Conservation (phyloP, 2,888 invertebrate species). For the Hydriomena furcata region DNA sequence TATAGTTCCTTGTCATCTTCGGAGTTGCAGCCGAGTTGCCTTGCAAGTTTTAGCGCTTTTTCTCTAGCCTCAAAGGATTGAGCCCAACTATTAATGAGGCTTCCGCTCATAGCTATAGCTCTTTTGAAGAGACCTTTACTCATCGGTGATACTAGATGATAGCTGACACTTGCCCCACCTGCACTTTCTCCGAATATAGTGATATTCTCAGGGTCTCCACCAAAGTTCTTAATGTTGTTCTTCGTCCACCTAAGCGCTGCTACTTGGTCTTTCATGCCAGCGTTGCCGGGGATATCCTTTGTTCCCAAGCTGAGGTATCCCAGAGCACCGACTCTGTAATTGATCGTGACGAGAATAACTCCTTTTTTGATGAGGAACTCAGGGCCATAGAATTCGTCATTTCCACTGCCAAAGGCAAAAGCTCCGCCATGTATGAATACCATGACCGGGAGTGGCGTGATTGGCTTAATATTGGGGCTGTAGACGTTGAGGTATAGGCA, state of each 20-base stretch:
- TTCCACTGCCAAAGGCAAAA: conserved; percentile 56
- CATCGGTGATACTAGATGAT: conserved; percentile 71
- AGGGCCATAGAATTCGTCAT: conserved; percentile 61
- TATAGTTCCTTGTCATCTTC: conserved; percentile 54
- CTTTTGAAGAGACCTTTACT: conserved; percentile 65
- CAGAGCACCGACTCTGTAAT: conserved; percentile 65
- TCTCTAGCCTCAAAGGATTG: conserved; percentile 74
- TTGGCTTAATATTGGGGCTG: conserved; percentile 52
- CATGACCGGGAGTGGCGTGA: conserved; percentile 58
- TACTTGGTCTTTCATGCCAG: conserved; percentile 76
- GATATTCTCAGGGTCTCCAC: conserved; percentile 67
- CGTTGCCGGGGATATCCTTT: conserved; percentile 70
- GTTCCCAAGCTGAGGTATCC: conserved; percentile 69
- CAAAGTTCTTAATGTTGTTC: conserved; percentile 63
- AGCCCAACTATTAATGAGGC: conserved; percentile 81
- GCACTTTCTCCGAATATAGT: conserved; percentile 76
- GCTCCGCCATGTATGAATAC: conserved; percentile 69
- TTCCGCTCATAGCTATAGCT: conserved; percentile 88
- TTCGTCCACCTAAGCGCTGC: conserved; percentile 68
- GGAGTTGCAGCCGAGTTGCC: conserved; percentile 53
- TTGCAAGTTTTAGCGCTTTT: conserved; percentile 54
- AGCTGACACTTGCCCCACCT: conserved; percentile 57
- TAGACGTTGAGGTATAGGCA: conserved; percentile 73
- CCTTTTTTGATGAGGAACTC: conserved; percentile 62
- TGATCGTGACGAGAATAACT: conserved; percentile 66